A percentile compares a stretch with the other conserved stretches of the same genome.
phyloP scores from a whole-genome alignment of 2,113 vertebrate genomes.

The Oplegnathus fasciatus region DNA sequence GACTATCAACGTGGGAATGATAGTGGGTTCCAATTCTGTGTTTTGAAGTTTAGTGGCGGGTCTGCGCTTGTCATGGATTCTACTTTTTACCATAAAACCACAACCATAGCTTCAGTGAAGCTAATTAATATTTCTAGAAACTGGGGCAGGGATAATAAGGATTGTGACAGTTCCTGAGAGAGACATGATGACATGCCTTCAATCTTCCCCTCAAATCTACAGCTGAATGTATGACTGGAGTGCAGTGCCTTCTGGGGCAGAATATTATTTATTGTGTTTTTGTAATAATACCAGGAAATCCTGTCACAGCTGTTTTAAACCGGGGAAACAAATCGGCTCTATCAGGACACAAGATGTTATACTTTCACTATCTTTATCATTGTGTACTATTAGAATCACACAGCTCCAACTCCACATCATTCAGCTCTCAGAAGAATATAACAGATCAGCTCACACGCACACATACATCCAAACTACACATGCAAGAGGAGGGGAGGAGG shows the following conservation, averaged over 20 bases:
- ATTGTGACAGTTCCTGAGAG: background rate
- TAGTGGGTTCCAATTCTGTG: background rate
- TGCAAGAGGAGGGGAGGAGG: background rate
- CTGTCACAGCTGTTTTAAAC: background rate
- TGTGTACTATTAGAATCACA: background rate
- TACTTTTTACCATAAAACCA: background rate
- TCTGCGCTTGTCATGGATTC: background rate
- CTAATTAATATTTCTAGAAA: background rate
- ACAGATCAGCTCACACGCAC: no score
- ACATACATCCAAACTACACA: background rate
- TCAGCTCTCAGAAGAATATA: conserved; percentile 13
- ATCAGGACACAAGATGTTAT: background rate
- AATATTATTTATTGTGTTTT: background rate
- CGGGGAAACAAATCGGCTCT: background rate
- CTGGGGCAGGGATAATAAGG: conserved; percentile 6
- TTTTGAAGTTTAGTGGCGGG: background rate
- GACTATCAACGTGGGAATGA: no score
- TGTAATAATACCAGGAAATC: background rate
- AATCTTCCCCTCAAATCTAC: background rate
- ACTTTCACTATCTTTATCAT: background rate
- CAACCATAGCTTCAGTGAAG: background rate
- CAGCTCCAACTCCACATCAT: background rate
- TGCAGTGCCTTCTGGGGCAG: background rate
- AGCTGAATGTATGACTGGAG: background rate
- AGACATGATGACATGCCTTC: background rate